phyloP scores from a whole-genome alignment of 2,113 vertebrate genomes.

The Syngnathus floridae region DNA sequence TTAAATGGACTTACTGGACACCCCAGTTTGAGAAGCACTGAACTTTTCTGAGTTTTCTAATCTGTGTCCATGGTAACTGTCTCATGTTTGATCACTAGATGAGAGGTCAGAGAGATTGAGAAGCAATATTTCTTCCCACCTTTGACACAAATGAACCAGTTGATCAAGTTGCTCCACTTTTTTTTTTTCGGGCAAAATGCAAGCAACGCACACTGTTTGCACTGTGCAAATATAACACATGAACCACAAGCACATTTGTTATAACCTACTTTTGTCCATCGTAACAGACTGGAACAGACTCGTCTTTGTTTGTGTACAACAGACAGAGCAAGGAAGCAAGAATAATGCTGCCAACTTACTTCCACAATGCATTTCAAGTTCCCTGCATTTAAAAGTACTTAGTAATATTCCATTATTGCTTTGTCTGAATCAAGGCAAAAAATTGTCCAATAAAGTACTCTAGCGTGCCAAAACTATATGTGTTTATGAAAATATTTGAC shows the following conservation, averaged over 20 bases:
- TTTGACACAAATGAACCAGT: constrained; percentile 7
- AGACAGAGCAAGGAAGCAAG: not conserved
- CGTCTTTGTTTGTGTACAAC: constrained; percentile 22
- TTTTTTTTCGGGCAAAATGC: constrained; percentile 4
- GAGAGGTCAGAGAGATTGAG: constrained; percentile 12
- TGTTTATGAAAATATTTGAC: too few species aligned
- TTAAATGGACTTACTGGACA: not conserved
- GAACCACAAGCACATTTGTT: constrained; percentile 18
- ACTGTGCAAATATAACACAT: constrained; percentile 37
- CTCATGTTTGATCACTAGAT: constrained; percentile 17
- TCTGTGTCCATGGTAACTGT: constrained; percentile 36
- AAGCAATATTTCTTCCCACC: constrained; percentile 5
- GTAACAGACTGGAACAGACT: constrained; percentile 14
- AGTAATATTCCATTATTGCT: not conserved
- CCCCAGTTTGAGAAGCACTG: not conserved
- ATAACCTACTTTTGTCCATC: constrained; percentile 22
- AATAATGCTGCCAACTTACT: not conserved
- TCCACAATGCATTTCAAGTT: not conserved
- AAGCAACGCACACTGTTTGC: constrained; percentile 7
- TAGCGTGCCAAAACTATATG: too few species aligned
- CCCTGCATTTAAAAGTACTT: not conserved
- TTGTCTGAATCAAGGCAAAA: too few species aligned
- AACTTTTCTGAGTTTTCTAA: not conserved
- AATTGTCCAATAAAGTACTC: too few species aligned
- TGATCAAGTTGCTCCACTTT: not conserved